Percentiles rank a stretch among this genome's conserved stretches.
Conservation (phyloP, 1,140 invertebrate species). For the Himalopsyche phryganea region DNA sequence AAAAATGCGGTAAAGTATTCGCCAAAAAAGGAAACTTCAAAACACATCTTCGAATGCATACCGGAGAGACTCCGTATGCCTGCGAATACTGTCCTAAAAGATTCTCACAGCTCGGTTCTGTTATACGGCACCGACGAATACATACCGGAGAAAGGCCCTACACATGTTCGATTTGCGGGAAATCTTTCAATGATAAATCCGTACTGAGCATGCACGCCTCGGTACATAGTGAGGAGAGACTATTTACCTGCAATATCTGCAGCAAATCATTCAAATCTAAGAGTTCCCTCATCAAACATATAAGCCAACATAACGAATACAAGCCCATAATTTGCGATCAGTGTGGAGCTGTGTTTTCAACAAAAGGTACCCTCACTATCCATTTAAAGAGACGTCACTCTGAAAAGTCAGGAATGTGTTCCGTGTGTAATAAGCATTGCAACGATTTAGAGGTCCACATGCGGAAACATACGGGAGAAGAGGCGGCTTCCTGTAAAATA, state of each 20-base stretch:
- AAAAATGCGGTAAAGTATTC: conserved; percentile 47
- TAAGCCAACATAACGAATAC: conserved; percentile 41
- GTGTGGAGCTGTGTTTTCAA: conserved; percentile 59
- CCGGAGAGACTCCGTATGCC: conserved; percentile 35
- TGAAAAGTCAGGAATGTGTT: conserved; percentile 35
- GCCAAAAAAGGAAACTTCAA: conserved; percentile 46
- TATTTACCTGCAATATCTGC: conserved; percentile 66
- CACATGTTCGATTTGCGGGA: conserved; percentile 59
- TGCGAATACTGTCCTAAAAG: conserved; percentile 9
- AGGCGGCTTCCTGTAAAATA: conserved; percentile 64
- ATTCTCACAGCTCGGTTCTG: conserved; percentile 14
- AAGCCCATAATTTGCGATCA: conserved; percentile 59
- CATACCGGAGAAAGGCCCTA: conserved; percentile 72
- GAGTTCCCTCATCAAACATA: conserved; percentile 46
- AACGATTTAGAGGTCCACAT: conserved; percentile 66
- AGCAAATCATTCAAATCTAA: conserved; percentile 58
- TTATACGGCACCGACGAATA: conserved; percentile 57
- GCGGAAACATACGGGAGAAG: conserved; percentile 66
- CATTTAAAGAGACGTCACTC: conserved; percentile 24
- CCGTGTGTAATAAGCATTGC: conserved; percentile 53
- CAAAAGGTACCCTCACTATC: conserved; percentile 46
- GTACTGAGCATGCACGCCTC: conserved; percentile 49
- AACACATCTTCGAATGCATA: conserved; percentile 36
- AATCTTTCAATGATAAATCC: conserved; percentile 55
- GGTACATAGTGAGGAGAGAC: conserved; percentile 61